Conservation (phyloP, 1,140 invertebrate species). For the Aphelinus certus region DNA sequence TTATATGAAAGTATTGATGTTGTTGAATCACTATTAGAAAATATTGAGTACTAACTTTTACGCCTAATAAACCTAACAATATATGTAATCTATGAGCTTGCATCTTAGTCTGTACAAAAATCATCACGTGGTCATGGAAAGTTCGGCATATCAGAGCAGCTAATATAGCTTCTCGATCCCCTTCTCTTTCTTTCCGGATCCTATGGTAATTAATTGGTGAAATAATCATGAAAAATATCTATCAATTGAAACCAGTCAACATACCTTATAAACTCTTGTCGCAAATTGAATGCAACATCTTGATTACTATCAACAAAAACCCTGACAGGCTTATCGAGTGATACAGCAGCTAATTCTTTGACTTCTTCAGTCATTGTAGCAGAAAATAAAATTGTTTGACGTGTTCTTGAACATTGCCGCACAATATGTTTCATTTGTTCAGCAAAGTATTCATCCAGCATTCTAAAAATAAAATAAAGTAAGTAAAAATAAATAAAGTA, state of each 20-base stretch:
- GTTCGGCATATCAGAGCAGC: constrained; percentile 91
- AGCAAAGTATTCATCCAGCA: constrained; percentile 98
- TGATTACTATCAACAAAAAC: constrained; percentile 96
- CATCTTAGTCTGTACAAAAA: constrained; percentile 96
- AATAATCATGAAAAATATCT: constrained; percentile 2
- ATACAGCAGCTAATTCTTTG: constrained; percentile 91
- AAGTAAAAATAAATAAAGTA: constrained; percentile 59
- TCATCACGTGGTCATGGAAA: constrained; percentile 91
- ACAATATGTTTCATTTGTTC: constrained; percentile 98
- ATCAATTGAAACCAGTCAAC: neutral
- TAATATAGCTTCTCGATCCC: constrained; percentile 90
- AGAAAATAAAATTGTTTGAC: constrained; percentile 98
- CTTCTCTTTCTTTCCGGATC: constrained; percentile 83
- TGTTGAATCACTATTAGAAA: neutral
- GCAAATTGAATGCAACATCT: constrained; percentile 92
- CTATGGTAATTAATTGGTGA: constrained; percentile 44
- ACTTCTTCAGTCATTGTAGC: constrained; percentile 99
- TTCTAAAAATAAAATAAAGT: constrained; percentile 69
- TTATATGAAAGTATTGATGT: constrained; percentile 17
- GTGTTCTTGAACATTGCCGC: constrained; percentile 86
- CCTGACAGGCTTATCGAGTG: constrained; percentile 90
- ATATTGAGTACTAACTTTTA: constrained; percentile 67
- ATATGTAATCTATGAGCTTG: constrained; percentile 93
- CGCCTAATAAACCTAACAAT: constrained; percentile 86
- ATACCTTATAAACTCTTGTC: constrained; percentile 94